phyloP scores from a whole-genome alignment of 2,113 vertebrate species.

The Sminthopsis crassicaudata region DNA sequence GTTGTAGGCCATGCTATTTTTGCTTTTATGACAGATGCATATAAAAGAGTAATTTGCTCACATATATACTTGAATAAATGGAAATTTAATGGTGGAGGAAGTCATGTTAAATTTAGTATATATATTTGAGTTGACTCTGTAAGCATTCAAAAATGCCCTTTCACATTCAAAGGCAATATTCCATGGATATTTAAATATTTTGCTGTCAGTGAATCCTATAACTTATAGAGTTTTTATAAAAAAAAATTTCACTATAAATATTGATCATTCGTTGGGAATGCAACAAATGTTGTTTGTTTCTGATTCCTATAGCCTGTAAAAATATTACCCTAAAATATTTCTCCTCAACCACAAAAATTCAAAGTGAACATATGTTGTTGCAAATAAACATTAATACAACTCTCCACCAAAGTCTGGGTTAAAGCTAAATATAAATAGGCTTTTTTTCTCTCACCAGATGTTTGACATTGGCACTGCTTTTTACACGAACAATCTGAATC shows the following conservation, averaged over 20 bases:
- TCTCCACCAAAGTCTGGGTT: slow-evolving; percentile 61
- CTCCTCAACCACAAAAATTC: slow-evolving; percentile 55
- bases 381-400: slow-evolving; percentile 68
- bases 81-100: neutral
- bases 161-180: neutral
- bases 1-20: neutral
- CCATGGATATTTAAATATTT: slow-evolving; percentile 18
- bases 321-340: slow-evolving; percentile 74
- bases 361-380: slow-evolving; percentile 68
- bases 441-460: slow-evolving; percentile 69
- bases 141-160: slow-evolving; percentile 20
- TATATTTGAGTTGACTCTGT: neutral
- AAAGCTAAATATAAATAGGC: slow-evolving; percentile 66
- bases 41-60: slow-evolving; percentile 12
- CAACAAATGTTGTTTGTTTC: slow-evolving; percentile 74
- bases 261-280: slow-evolving; percentile 45
- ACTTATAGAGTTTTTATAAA: slow-evolving; percentile 10
- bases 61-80: neutral
- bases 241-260: slow-evolving; percentile 32
- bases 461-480: slow-evolving; percentile 74
- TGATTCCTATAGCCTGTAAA: slow-evolving; percentile 45
- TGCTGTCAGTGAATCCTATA: slow-evolving; percentile 1
- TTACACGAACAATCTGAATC: slow-evolving; percentile 60
- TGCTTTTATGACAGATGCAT: slow-evolving; percentile 1
- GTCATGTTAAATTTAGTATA: neutral